These are phyloP conservation scores for Heterohyrax brucei DNA, from an alignment of 2,797 vertebrate genomes.

Conservation along the genomic window DNA sequence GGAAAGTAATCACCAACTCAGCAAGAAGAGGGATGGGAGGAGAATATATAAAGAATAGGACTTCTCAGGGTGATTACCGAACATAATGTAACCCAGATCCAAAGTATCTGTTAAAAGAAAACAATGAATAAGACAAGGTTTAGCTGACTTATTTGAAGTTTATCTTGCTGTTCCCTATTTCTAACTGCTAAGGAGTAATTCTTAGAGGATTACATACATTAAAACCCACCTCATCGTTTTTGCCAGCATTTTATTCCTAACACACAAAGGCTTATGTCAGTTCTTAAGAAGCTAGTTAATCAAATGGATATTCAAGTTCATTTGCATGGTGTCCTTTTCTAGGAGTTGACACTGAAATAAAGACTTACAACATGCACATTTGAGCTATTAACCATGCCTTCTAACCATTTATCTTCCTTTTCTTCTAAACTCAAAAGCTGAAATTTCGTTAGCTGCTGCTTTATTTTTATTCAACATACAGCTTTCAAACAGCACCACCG, in stretches of 20 bases:
- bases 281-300: constrained; percentile 87
- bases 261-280: constrained; percentile 86
- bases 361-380: not conserved
- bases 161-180: constrained; percentile 85
- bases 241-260: constrained; percentile 84
- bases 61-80: constrained; percentile 46
- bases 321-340: constrained; percentile 82
- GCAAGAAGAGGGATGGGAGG: not conserved
- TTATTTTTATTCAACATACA: constrained; percentile 58
- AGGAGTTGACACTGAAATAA: constrained; percentile 75
- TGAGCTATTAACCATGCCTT: constrained; percentile 43
- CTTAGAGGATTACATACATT: constrained; percentile 89
- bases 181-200: constrained; percentile 87
- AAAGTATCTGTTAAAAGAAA: constrained; percentile 71
- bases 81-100: constrained; percentile 36
- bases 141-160: constrained; percentile 88
- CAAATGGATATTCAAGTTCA: constrained; percentile 81
- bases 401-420: constrained; percentile 64
- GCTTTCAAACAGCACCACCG: constrained; percentile 65
- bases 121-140: constrained; percentile 84
- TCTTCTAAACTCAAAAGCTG: constrained; percentile 70
- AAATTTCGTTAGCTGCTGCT: constrained; percentile 66
- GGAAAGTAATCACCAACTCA: constrained; percentile 17
- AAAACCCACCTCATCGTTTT: constrained; percentile 87
- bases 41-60: not conserved